Conservation (phyloP, 2,113 vertebrate species). For the Syngnathus scovelli region DNA sequence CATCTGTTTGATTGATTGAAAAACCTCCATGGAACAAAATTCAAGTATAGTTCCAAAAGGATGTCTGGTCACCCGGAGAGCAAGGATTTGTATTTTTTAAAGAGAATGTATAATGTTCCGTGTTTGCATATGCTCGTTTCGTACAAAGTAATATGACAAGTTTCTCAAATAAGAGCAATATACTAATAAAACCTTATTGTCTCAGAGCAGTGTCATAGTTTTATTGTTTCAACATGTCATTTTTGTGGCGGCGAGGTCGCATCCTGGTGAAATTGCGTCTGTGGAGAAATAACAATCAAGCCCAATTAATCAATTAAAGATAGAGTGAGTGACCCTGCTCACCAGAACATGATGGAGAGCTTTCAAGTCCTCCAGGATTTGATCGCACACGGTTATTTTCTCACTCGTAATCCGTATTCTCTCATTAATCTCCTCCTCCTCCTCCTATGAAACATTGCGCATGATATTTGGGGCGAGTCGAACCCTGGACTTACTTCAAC, state of each 20-base stretch:
- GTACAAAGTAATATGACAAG: conserved; percentile 86
- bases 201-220: conserved; percentile 59
- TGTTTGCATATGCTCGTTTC: conserved; percentile 92
- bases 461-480: fast-evolving
- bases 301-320: too few species aligned
- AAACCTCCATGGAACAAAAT: not conserved
- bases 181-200: conserved; percentile 85
- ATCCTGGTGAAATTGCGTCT: conserved; percentile 53
- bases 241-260: conserved; percentile 12
- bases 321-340: conserved; percentile 7
- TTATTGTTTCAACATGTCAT: conserved; percentile 21
- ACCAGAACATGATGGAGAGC: conserved; percentile 48
- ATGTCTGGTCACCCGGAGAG: conserved; percentile 83
- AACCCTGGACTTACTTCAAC: too few species aligned
- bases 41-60: too few species aligned
- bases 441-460: not conserved
- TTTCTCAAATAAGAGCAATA: conserved; percentile 98
- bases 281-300: not conserved
- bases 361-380: conserved; percentile 51
- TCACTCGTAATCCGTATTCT: conserved; percentile 32
- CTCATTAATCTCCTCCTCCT: conserved; percentile 17
- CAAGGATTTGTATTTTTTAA: conserved; percentile 84
- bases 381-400: conserved; percentile 34
- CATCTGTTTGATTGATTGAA: conserved; percentile 48
- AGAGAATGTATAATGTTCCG: conserved; percentile 90